Conservation (phyloP, 2,888 invertebrate species). For the Conus canariensis region DNA sequence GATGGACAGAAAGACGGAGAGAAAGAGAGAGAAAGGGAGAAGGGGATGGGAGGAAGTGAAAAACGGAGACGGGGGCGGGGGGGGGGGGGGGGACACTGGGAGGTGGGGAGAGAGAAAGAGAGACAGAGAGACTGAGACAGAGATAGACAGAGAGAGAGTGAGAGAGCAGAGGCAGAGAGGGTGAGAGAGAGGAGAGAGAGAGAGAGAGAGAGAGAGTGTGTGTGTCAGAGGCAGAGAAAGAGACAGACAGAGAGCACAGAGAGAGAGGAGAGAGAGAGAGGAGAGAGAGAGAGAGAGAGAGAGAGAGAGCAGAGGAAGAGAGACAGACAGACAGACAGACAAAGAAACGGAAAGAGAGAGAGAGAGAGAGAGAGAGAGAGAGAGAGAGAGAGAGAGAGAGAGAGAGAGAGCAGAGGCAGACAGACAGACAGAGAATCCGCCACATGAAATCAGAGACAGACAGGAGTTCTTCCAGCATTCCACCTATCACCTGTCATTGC, state of each 20-base stretch:
- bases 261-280: not conserved
- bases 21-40: not conserved
- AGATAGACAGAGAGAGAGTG: not conserved
- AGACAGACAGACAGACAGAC: too few relatives aligned
- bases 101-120: not conserved
- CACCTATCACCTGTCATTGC: too few relatives aligned
- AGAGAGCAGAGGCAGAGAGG: not conserved
- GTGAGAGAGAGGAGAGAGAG: not conserved
- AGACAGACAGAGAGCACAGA: not conserved
- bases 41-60: not conserved
- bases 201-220: not conserved
- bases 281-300: too few relatives aligned
- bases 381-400: too few relatives aligned
- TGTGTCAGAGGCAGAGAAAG: not conserved
- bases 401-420: too few relatives aligned
- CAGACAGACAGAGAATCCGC: too few relatives aligned
- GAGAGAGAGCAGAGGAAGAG: too few relatives aligned
- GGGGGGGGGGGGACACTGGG: not conserved
- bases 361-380: too few relatives aligned
- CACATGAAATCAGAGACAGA: too few relatives aligned
- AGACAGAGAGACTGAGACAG: not conserved
- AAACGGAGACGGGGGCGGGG: not conserved
- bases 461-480: too few relatives aligned
- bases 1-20: not conserved
- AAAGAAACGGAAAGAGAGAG: too few relatives aligned